phyloP scores from a whole-genome alignment of 2,888 invertebrate species.

The Sinhomidia bicolor region DNA sequence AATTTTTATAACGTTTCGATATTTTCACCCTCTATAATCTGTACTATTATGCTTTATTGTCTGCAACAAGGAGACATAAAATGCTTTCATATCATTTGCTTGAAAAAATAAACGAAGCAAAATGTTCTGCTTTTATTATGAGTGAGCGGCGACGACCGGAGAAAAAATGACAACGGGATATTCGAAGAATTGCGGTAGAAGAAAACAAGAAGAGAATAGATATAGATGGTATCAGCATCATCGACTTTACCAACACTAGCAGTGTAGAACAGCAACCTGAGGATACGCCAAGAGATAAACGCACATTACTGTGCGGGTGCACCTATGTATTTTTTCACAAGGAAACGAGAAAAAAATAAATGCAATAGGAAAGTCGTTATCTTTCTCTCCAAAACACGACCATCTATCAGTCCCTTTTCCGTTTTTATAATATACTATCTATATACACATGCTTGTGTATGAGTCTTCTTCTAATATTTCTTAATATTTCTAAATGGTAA shows the following conservation, averaged over 20 bases:
- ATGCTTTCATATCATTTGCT: slow-evolving; percentile 54
- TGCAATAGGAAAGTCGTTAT: slow-evolving; percentile 72
- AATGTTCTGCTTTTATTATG: slow-evolving; percentile 59
- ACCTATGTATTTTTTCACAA: background rate
- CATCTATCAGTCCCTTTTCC: slow-evolving; percentile 61
- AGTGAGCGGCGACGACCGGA: too few species aligned
- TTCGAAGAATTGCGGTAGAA: background rate
- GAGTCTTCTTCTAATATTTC: slow-evolving; percentile 13
- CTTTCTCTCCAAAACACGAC: slow-evolving; percentile 61
- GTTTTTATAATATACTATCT: background rate
- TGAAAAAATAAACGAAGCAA: slow-evolving; percentile 41
- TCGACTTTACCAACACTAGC: background rate
- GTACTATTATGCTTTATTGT: slow-evolving; percentile 48
- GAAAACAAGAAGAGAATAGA: background rate
- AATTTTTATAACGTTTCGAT: too few species aligned
- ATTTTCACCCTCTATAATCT: background rate
- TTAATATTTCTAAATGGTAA: too few species aligned
- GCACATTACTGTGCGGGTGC: too few species aligned
- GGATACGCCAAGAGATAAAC: slow-evolving; percentile 57
- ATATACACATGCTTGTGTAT: background rate
- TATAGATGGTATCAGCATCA: background rate
- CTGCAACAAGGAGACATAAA: slow-evolving; percentile 63
- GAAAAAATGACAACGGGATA: slow-evolving; percentile 61
- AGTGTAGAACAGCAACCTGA: slow-evolving; percentile 64
- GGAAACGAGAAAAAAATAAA: slow-evolving; percentile 57